phyloP scores from a whole-genome alignment of 2,113 vertebrate species.

The Suncus etruscus region DNA sequence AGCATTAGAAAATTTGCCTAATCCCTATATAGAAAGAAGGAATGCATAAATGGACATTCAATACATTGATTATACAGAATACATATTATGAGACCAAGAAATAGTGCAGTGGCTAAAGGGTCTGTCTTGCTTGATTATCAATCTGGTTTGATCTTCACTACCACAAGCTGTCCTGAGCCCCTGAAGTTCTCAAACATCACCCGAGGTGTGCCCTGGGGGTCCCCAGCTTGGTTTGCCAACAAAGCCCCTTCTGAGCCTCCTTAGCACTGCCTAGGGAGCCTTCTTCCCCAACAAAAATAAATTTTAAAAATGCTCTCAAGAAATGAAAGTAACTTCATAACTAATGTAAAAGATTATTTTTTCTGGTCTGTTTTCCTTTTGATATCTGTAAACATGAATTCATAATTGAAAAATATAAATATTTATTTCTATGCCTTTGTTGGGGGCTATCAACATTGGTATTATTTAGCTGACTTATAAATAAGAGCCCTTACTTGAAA shows the following conservation, averaged over 20 bases:
- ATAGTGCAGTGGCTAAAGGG: too few relatives aligned
- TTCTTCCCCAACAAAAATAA: neutral
- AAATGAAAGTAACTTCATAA: neutral
- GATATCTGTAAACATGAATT: neutral
- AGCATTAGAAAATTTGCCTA: neutral
- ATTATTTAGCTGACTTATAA: constrained; percentile 19
- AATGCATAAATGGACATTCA: neutral
- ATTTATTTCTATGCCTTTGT: neutral
- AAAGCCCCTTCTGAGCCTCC: too few relatives aligned
- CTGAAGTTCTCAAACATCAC: too few relatives aligned
- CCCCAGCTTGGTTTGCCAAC: too few relatives aligned
- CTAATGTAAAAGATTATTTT: constrained; percentile 21
- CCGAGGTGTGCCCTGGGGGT: too few relatives aligned
- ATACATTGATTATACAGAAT: neutral
- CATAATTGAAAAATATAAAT: constrained; percentile 1
- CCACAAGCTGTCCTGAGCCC: too few relatives aligned
- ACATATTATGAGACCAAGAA: neutral
- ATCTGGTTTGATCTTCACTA: too few relatives aligned
- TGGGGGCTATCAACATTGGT: neutral
- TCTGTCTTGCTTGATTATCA: too few relatives aligned
- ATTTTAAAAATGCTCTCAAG: neutral
- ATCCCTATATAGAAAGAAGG: neutral
- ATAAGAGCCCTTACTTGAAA: constrained; percentile 9
- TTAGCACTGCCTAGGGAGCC: too few relatives aligned
- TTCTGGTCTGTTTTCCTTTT: neutral